These are phyloP conservation scores for Melanostigma gelatinosum DNA, from an alignment of 2,113 vertebrate species.

Conservation along the genomic window DNA sequence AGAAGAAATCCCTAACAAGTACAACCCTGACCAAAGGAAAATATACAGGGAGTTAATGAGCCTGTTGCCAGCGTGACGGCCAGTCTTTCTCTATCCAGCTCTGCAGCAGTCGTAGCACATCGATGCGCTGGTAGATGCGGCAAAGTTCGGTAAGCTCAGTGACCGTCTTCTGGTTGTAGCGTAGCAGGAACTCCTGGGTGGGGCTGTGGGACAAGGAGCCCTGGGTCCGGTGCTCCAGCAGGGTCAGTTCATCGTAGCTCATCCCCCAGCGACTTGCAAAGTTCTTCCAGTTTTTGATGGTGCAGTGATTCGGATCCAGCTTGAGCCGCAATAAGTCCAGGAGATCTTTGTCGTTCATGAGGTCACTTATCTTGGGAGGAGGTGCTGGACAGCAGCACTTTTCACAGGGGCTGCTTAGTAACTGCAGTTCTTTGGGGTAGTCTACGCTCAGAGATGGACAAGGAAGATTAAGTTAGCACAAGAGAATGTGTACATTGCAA, in stretches of 20 bases:
- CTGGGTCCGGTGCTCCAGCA: conserved; percentile 94
- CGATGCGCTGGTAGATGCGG: conserved; percentile 92
- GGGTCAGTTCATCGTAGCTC: conserved; percentile 94
- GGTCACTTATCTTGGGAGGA: conserved; percentile 93
- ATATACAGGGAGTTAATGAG: conserved; percentile 67
- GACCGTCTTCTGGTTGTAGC: conserved; percentile 94
- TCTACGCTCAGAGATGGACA: conserved; percentile 62
- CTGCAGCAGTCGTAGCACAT: conserved; percentile 92
- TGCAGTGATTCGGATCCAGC: conserved; percentile 94
- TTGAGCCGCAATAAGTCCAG: conserved; percentile 93
- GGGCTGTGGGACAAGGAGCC: conserved; percentile 87
- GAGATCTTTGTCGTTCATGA: conserved; percentile 96
- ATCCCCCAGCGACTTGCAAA: conserved; percentile 99
- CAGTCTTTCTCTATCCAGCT: conserved; percentile 95
- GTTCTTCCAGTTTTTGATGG: conserved; percentile 99
- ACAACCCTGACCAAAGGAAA: conserved; percentile 12
- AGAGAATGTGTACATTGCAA: not conserved
- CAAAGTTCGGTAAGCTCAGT: conserved; percentile 94
- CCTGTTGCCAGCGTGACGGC: conserved; percentile 88
- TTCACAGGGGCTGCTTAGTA: conserved; percentile 72
- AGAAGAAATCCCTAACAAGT: conserved; percentile 1
- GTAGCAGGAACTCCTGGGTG: conserved; percentile 93
- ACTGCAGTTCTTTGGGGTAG: conserved; percentile 76
- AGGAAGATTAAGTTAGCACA: not conserved
- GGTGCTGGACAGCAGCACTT: conserved; percentile 83